These are phyloP conservation scores for Ptilorrhoa leucosticta DNA, from an alignment of 2,113 vertebrate species.

Conservation along the genomic window DNA sequence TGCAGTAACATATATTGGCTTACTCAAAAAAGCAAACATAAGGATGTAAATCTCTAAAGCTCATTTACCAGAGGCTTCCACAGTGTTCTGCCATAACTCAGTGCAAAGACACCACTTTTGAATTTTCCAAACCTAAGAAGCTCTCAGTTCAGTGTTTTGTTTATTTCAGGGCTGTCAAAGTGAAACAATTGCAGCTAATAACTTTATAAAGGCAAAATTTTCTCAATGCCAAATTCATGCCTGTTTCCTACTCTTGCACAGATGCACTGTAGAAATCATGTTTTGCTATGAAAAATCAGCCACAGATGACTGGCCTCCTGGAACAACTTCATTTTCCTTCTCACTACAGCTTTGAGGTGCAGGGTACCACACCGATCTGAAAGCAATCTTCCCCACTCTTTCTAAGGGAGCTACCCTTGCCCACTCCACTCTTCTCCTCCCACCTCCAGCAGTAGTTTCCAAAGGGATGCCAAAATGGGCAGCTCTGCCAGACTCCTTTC, in stretches of 20 bases:
- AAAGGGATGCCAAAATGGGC: not conserved
- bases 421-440: fast-evolving
- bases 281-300: not conserved
- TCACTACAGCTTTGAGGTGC: not conserved
- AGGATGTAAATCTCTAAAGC: not conserved
- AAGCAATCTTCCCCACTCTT: not conserved
- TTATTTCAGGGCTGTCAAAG: not conserved
- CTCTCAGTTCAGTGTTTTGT: not conserved
- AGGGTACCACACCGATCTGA: not conserved
- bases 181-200: not conserved
- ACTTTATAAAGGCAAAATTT: not conserved
- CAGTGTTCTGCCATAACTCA: not conserved
- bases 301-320: not conserved
- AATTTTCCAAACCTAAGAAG: not conserved
- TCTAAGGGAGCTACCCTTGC: not conserved
- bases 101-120: not conserved
- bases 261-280: not conserved
- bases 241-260: not conserved
- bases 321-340: not conserved
- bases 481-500: not conserved
- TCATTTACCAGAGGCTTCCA: not conserved
- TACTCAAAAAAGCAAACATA: not conserved
- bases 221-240: not conserved
- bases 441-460: not conserved
- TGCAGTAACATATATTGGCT: not conserved